Evolutionary conservation across 2,888 invertebrate species (phyloP).

Genomic region (Hydrotaea cyrtoneurina): DNA sequence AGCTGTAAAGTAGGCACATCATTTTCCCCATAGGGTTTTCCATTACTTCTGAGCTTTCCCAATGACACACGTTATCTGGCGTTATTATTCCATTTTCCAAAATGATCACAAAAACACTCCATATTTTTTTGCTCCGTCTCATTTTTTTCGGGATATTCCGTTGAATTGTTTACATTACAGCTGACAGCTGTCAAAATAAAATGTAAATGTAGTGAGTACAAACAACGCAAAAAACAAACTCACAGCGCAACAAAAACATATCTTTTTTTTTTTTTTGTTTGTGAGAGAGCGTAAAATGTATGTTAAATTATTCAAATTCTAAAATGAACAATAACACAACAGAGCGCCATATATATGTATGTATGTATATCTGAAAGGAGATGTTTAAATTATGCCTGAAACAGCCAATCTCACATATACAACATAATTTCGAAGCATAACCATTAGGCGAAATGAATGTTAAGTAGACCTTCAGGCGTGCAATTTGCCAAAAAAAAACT

Average conservation of each 20-base stretch:
- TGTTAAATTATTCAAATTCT: conserved; percentile 41
- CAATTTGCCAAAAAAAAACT: conserved; percentile 21
- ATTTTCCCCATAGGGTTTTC: not conserved
- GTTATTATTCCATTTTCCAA: conserved; percentile 16
- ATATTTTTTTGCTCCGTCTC: not conserved
- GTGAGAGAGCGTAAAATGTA: conserved; percentile 13
- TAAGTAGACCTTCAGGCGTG: conserved; percentile 27
- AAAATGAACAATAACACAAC: conserved; percentile 34
- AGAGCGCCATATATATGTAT: not conserved
- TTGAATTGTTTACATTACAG: conserved; percentile 60
- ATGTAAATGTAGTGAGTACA: conserved; percentile 62
- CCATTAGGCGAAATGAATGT: conserved; percentile 26
- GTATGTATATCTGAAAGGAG: not conserved
- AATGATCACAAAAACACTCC: conserved; percentile 8
- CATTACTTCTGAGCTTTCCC: not conserved
- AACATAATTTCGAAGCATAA: conserved; percentile 24
- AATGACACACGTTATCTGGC: not conserved
- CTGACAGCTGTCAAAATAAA: conserved; percentile 68
- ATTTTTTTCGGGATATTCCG: not conserved
- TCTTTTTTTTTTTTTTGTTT: not conserved
- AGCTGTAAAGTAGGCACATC: not conserved
- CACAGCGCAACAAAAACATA: not conserved
- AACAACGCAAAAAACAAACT: conserved; percentile 17
- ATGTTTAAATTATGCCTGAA: conserved; percentile 12
- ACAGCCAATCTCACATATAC: conserved; percentile 4